Conservation (phyloP, 2,797 vertebrate species). For the Urocyon cinereoargenteus region DNA sequence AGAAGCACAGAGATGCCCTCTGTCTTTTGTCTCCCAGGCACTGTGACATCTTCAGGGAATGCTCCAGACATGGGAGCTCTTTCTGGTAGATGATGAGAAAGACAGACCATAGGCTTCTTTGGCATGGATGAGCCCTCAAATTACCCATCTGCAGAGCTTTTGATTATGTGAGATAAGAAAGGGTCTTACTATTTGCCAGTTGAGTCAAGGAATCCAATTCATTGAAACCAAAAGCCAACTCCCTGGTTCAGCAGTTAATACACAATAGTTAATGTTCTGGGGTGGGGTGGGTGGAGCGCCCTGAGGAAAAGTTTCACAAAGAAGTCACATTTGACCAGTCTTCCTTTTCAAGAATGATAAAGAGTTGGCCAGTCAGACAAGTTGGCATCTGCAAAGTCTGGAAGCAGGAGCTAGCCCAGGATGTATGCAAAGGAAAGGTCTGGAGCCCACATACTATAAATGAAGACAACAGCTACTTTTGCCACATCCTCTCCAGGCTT, state of each 20-base stretch:
- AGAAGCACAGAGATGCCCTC: background rate
- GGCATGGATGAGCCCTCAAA: background rate
- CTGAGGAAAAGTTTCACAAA: background rate
- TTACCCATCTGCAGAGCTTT: background rate
- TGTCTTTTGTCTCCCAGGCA: background rate
- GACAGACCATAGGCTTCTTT: background rate
- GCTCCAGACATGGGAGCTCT: background rate
- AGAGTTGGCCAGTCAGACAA: background rate
- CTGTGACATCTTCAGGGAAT: background rate
- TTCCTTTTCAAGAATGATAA: background rate
- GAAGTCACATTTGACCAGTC: background rate
- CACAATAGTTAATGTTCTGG: background rate
- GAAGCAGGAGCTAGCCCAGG: background rate
- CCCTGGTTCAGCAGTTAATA: background rate
- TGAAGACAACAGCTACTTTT: background rate
- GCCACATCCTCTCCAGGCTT: background rate
- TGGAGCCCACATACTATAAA: background rate
- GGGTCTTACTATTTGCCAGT: background rate
- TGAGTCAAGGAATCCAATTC: background rate
- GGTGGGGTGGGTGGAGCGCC: background rate
- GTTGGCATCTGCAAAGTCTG: background rate
- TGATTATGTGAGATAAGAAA: background rate
- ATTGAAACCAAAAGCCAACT: background rate
- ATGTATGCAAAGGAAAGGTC: background rate
- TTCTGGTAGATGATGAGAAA: background rate